Conservation (phyloP, 1,140 invertebrate genomes). For the Babylonia areolata region DNA sequence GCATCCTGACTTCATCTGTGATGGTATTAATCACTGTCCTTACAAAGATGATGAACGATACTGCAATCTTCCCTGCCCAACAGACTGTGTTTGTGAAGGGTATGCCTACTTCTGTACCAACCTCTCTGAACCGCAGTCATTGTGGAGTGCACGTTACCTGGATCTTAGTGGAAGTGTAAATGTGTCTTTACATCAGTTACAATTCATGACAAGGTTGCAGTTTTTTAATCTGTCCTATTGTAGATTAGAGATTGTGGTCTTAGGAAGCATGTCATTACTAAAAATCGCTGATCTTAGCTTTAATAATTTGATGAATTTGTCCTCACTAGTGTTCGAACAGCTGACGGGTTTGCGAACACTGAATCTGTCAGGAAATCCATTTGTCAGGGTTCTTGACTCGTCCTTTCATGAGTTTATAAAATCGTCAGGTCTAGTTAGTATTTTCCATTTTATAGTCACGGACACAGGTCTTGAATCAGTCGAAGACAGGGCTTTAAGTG, state of each 20-base stretch:
- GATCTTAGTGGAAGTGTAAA: not conserved
- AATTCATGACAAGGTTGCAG: not conserved
- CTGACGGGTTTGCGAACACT: constrained; percentile 25
- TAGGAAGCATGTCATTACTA: constrained; percentile 1
- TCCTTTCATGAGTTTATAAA: constrained; percentile 30
- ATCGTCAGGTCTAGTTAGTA: constrained; percentile 31
- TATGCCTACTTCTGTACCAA: constrained; percentile 27
- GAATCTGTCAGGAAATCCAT: constrained; percentile 40
- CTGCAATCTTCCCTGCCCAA: constrained; percentile 29
- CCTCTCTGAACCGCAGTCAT: not conserved
- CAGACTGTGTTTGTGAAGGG: constrained; percentile 29
- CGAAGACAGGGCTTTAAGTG: constrained; percentile 20
- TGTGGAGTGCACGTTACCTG: constrained; percentile 23
- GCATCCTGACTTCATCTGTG: constrained; percentile 35
- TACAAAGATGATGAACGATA: constrained; percentile 43
- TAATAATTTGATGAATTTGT: constrained; percentile 26
- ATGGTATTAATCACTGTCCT: constrained; percentile 39
- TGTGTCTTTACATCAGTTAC: not conserved
- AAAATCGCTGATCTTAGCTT: constrained; percentile 35
- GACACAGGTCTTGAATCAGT: constrained; percentile 16
- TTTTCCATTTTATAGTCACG: constrained; percentile 26
- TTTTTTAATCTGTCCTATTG: constrained; percentile 37
- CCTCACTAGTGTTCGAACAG: constrained; percentile 5
- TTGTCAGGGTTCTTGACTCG: constrained; percentile 38
- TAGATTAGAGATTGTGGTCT: not conserved